Evolutionary conservation across 2,888 invertebrate species (phyloP), one percentile per base, ranked within the genome.

Genomic region (Timema podura): DNA sequence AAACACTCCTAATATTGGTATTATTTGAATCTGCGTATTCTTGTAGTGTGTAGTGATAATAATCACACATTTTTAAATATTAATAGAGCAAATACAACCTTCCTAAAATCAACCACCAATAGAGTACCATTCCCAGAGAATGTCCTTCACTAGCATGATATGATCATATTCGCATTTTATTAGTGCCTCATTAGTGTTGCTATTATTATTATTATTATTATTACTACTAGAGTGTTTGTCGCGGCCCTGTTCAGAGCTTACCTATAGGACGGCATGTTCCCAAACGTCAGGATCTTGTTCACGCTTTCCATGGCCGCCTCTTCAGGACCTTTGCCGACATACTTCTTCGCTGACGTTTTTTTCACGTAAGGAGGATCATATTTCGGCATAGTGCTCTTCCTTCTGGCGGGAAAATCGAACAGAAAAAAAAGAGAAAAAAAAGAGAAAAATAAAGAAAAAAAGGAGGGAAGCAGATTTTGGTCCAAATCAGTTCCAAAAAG

Each of bases 351-450:
- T 76, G 89, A 88, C 66, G 92, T 91, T 81, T 93, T 93, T 86
- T 93, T 93, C 80, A 87, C 87, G 84, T 92, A 93, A 70, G 93
- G 92, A 78, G 91, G 91, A 82, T 95, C 93, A 83, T 92, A 93
- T 83, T 93, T 93, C 82, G 91, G 90, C 82, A 92, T 87, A 76
- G 93, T 91, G 80, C 92, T 92, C 88, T 93, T 93, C 87, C 92
- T 75, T 74, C 73, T 75, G 70, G 70, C 67, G 67, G 68, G 59
- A 70, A 70, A 68, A 70, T 66, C 67, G 67, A 72, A 65, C 64
- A 70, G 67, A 70, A 70, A 69, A 68, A 57, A 61, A 71, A 74
- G 61, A 71, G 69, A 67, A 70, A 16, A 48, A 68, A 61, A 49
- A 69, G 67, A 69, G 68, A 68, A 69, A 54, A 72, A 74, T 57